Conservation (phyloP, 2,113 vertebrate genomes). For the Progne subis region DNA sequence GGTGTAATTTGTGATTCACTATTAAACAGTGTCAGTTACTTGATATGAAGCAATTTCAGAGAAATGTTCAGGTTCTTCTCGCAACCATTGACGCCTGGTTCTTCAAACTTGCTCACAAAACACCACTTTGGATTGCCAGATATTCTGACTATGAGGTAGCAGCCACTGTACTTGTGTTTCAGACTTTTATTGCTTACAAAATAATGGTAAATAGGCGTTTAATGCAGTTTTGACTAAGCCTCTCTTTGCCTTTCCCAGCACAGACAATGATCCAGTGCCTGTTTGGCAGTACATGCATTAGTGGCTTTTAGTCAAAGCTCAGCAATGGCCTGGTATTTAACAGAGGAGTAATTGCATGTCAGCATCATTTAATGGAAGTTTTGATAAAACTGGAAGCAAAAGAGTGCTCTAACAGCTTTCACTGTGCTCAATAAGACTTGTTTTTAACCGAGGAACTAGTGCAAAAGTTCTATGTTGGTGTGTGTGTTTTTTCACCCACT, state of each 20-base stretch:
- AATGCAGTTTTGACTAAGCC: not conserved
- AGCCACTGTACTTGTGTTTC: not conserved
- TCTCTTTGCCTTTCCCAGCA: not conserved
- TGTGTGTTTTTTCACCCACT: not conserved
- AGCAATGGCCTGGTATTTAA: conserved; percentile 23
- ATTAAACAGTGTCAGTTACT: not conserved
- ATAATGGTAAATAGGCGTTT: not conserved
- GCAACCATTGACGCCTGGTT: not conserved
- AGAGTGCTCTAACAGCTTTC: not conserved
- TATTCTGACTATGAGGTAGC: not conserved
- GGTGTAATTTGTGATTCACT: not conserved
- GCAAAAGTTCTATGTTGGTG: not conserved
- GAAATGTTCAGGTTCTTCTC: not conserved
- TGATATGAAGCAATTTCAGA: not conserved
- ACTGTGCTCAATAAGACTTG: not conserved
- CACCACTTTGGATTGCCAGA: not conserved
- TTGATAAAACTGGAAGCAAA: not conserved
- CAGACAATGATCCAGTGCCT: not conserved
- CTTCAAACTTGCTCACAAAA: not conserved
- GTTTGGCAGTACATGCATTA: not conserved
- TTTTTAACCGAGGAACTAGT: not conserved
- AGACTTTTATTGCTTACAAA: not conserved
- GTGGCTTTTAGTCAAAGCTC: conserved; percentile 11
- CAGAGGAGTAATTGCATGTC: not conserved
- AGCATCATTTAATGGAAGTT: not conserved